Evolutionary conservation across 2,113 vertebrate genomes (phyloP).

Genomic region (Polypterus bichir): DNA sequence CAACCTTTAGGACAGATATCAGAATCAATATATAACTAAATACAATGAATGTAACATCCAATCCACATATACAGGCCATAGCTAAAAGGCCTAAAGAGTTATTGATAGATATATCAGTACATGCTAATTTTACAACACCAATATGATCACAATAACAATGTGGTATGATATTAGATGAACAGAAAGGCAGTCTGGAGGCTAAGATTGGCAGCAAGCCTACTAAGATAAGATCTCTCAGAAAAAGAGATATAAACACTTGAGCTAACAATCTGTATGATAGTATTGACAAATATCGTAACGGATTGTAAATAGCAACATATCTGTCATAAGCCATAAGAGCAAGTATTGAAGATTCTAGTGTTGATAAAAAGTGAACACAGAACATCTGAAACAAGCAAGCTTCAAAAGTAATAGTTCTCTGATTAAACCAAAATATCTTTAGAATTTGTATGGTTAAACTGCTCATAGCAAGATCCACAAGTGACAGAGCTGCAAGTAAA

Average conservation of each 20-base stretch:
- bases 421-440: slow-evolving; percentile 33
- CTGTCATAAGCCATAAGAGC: slow-evolving; percentile 46
- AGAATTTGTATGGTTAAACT: background rate
- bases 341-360: slow-evolving; percentile 42
- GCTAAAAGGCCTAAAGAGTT: too few species aligned
- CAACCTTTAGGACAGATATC: too few species aligned
- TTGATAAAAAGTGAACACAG: slow-evolving; percentile 41
- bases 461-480: background rate
- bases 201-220: background rate
- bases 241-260: slow-evolving; percentile 26
- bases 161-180: too few species aligned
- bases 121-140: too few species aligned
- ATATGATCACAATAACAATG: too few species aligned
- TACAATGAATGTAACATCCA: too few species aligned
- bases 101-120: too few species aligned
- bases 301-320: slow-evolving; percentile 39
- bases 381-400: slow-evolving; percentile 44
- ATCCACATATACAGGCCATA: too few species aligned
- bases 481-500: background rate
- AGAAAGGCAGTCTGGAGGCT: too few species aligned
- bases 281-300: slow-evolving; percentile 31
- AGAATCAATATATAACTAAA: too few species aligned
- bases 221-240: slow-evolving; percentile 4
- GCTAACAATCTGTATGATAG: slow-evolving; percentile 30
- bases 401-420: slow-evolving; percentile 29